Base-by-base conservation (phyloP, 2,113 vertebrate genomes). In the Gopherus evgoodei region DNA sequence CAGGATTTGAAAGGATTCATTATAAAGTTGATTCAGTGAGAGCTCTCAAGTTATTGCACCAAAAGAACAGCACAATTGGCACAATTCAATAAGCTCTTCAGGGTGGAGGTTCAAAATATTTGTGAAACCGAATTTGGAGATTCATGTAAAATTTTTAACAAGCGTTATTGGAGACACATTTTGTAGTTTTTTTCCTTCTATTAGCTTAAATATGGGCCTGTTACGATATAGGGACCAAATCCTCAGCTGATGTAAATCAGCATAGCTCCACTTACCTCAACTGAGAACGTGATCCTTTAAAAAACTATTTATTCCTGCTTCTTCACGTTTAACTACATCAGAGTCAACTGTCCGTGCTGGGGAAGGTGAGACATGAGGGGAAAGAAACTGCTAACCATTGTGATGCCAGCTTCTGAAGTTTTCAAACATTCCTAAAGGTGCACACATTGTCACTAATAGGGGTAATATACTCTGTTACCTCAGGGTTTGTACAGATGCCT, bases 11-110 rank as follows among this genome's bases (percentile, higher is more conserved):
- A 98, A 98, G 96, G 97, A 97, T 98, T 97, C 91, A 97, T 98
- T 98, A 97, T 90, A 93, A 98, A 98, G 95, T 97, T 97, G 98
- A 98, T 98, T 98, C 69, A 96, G 89, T 96, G 94, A 98, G 97
- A 97, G 81, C 97, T 96, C 96, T 98, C 96, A 97, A 96, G 96
- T 97, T 97, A 75, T 75, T 96, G 81, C 95, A 96, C 97, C 90
- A 88, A 93, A 98, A 96, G 93, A 97, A 95, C 89, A 97, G 92
- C 95, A 97, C 94, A 92, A 91, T 97, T 98, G 97, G 96, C 96
- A 95, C 96, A 97, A 69, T 96, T 97, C 93, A 82, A 90, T 96
- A 92, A 65, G 69, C 94, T 97, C 93, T 96, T 81, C 53, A 88
- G 82, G 81, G 88, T 52, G 42, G 42, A 93, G 47, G 56, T 90